Evolutionary conservation across 2,797 vertebrate genomes (phyloP).

Genomic region (Acrocephalus scirpaceus): DNA sequence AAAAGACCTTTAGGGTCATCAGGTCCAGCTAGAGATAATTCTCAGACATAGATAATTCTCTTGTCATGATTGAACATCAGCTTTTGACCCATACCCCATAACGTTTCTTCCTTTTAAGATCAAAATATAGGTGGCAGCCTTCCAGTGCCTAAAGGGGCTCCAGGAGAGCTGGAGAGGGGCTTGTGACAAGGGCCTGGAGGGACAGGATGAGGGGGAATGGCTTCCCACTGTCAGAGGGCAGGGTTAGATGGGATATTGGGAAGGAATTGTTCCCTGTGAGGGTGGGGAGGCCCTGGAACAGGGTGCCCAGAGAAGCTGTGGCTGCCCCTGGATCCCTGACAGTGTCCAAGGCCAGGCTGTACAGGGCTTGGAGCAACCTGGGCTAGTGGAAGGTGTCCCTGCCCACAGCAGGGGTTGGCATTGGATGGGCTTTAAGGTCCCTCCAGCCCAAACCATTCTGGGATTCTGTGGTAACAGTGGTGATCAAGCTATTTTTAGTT

Average conservation of each 20-base stretch:
- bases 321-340: neutral
- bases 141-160: neutral
- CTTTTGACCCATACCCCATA: neutral
- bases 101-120: neutral
- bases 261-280: fast-evolving
- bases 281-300: neutral
- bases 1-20: neutral
- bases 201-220: neutral
- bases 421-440: neutral
- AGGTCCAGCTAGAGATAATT: neutral
- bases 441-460: neutral
- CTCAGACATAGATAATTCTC: neutral
- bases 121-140: neutral
- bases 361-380: fast-evolving
- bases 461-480: neutral
- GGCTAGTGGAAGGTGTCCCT: fast-evolving
- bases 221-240: neutral
- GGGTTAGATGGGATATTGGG: fast-evolving
- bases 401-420: too few relatives aligned
- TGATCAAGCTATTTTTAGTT: neutral
- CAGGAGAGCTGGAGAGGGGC: neutral
- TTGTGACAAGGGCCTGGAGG: neutral
- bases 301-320: neutral
- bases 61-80: neutral
- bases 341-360: neutral